These are phyloP conservation scores for Tragelaphus imberbis DNA, from an alignment of 2,113 vertebrate genomes.

Conservation along the genomic window DNA sequence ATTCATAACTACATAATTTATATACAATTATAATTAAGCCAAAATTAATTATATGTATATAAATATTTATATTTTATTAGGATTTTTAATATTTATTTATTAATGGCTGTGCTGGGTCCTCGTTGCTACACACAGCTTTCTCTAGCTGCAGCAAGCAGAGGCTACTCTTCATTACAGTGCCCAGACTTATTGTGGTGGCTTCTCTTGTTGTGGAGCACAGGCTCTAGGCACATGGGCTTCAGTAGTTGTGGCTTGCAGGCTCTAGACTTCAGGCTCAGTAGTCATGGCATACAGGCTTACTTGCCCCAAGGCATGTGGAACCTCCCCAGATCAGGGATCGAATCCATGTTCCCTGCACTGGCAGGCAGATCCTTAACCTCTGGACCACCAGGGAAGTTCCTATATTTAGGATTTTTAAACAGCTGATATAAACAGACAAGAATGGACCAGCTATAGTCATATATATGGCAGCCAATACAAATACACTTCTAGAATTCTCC, in stretches of 20 bases:
- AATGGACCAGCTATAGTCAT: neutral
- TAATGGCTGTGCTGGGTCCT: neutral
- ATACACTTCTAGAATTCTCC: neutral
- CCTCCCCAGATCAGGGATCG: neutral
- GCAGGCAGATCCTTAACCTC: neutral
- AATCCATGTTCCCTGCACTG: neutral
- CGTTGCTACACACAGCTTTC: neutral
- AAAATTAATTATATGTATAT: neutral
- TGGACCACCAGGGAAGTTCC: neutral
- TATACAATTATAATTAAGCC: neutral
- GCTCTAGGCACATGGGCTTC: neutral
- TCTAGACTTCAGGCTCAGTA: neutral
- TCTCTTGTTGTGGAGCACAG: neutral
- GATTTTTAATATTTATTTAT: neutral
- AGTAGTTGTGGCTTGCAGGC: neutral
- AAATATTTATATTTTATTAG: neutral
- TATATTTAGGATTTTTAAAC: slow-evolving; percentile 20
- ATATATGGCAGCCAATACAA: neutral
- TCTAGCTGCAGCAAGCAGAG: neutral
- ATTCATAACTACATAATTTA: neutral
- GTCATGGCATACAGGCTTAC: neutral
- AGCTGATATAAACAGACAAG: neutral
- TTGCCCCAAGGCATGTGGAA: neutral
- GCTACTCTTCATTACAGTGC: neutral
- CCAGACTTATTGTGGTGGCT: neutral